These are phyloP conservation scores for Galaxea fascicularis DNA, from an alignment of 92 coral and sea anemone species.

Conservation along the genomic window DNA sequence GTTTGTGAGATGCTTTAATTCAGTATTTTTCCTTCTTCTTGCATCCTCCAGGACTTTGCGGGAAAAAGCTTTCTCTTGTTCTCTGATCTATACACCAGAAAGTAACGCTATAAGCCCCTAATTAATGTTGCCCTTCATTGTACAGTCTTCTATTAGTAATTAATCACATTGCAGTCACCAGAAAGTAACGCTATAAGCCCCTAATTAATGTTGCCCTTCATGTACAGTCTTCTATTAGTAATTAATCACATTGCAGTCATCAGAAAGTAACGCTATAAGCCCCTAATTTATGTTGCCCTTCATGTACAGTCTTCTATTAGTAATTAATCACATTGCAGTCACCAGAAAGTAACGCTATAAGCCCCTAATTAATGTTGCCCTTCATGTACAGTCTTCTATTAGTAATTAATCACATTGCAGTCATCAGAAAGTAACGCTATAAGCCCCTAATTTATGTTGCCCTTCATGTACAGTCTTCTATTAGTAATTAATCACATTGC, in stretches of 20 bases:
- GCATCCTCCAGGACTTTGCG: slow-evolving; percentile 68
- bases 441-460: background rate
- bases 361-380: background rate
- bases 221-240: no score
- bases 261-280: background rate
- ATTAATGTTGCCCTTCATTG: no score
- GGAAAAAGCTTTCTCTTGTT: slow-evolving; percentile 87
- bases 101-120: background rate
- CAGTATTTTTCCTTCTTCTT: slow-evolving; percentile 68
- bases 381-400: no score
- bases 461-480: no score
- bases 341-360: background rate
- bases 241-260: no score
- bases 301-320: no score
- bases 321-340: no score
- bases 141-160: no score
- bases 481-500: no score
- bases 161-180: no score
- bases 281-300: background rate
- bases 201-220: no score
- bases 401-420: no score
- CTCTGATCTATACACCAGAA: slow-evolving; percentile 66
- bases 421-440: background rate
- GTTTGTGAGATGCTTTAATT: slow-evolving; percentile 53
- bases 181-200: background rate